phyloP scores from a whole-genome alignment of 2,888 invertebrate genomes.

The Cremastobaeus sp. region DNA sequence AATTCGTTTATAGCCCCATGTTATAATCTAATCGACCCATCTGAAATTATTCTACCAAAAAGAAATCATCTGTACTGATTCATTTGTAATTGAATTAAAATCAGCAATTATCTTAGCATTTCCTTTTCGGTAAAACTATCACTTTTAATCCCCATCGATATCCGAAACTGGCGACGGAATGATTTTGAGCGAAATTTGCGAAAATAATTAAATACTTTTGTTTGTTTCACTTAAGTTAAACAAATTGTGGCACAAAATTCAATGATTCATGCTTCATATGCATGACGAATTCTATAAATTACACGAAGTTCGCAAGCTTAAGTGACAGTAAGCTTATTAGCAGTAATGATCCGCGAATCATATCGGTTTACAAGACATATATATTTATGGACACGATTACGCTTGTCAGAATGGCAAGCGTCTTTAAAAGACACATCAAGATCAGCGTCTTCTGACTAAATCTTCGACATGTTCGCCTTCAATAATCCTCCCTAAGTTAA shows the following conservation, averaged over 20 bases:
- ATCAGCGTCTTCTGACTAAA: conserved; percentile 65
- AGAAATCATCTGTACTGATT: too few relatives aligned
- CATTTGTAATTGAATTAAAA: too few relatives aligned
- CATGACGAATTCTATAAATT: conserved; percentile 15
- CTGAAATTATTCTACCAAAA: too few relatives aligned
- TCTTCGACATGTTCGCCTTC: conserved; percentile 48
- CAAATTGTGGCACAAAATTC: not conserved
- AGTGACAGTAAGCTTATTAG: conserved; percentile 32
- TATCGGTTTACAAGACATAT: conserved; percentile 68
- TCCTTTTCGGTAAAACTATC: too few relatives aligned
- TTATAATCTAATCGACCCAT: too few relatives aligned
- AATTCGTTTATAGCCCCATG: too few relatives aligned
- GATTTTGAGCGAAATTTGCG: not conserved
- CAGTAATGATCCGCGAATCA: conserved; percentile 46
- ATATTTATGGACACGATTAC: conserved; percentile 67
- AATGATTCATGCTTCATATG: not conserved
- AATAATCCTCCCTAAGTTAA: conserved; percentile 36
- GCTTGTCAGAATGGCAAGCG: conserved; percentile 54
- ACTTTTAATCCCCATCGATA: too few relatives aligned
- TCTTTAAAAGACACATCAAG: conserved; percentile 64
- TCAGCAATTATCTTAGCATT: too few relatives aligned
- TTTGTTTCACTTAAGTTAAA: not conserved
- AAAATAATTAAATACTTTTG: not conserved
- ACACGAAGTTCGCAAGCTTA: conserved; percentile 8
- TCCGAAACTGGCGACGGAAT: too few relatives aligned